These are phyloP conservation scores for Drosophila picticornis DNA, from an alignment of 2,888 invertebrate species.

Conservation along the genomic window DNA sequence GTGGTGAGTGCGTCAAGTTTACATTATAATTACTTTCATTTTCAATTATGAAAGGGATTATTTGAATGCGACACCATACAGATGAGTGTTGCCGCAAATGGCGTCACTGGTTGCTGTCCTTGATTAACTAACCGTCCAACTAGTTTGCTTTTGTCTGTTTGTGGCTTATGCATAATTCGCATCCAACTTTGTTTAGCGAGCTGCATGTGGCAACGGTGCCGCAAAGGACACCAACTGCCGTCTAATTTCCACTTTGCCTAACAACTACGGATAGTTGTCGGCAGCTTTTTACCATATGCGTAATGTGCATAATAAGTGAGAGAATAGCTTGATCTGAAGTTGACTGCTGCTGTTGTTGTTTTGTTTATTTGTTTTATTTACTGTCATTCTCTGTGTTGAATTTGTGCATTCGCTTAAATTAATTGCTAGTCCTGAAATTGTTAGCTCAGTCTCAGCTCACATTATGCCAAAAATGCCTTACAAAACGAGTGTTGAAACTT, in stretches of 20 bases:
- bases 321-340: neutral
- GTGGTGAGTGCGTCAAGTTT: neutral
- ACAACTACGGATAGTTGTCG: neutral
- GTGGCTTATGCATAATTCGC: neutral
- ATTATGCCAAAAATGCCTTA: neutral
- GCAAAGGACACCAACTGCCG: conserved; percentile 19
- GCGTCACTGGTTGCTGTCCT: neutral
- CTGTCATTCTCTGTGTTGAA: neutral
- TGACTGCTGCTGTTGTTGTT: neutral
- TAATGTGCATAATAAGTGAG: conserved; percentile 1
- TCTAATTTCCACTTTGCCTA: conserved; percentile 50
- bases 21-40: neutral
- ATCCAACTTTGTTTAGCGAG: conserved; percentile 4
- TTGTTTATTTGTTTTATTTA: conserved; percentile 1
- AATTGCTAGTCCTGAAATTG: conserved; percentile 2
- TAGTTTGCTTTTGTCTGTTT: neutral
- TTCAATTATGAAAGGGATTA: neutral
- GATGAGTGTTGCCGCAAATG: conserved; percentile 3
- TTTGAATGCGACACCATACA: neutral
- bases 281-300: conserved; percentile 24
- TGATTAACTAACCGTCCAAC: neutral
- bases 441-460: neutral
- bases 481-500: neutral
- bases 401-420: neutral
- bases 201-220: conserved; percentile 3